Evolutionary conservation across 1,140 invertebrate genomes (phyloP).

Genomic region (Capitella teleta): DNA sequence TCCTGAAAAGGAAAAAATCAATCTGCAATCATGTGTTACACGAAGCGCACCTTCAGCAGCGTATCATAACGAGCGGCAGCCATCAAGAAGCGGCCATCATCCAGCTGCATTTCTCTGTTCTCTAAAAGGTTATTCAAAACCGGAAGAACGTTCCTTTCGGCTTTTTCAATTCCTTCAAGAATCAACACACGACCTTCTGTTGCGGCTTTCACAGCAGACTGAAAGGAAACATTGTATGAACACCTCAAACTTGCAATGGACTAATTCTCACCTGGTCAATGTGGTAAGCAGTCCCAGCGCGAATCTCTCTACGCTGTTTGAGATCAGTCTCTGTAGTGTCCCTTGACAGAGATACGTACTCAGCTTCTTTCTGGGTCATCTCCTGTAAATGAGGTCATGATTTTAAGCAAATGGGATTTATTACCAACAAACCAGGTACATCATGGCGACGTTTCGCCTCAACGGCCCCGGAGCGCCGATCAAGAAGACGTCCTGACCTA

Average conservation of each 20-base stretch:
- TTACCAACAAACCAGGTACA: conserved; percentile 49
- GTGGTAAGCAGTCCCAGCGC: conserved; percentile 73
- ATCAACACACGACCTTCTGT: conserved; percentile 75
- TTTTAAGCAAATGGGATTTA: not conserved
- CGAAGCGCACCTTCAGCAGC: conserved; percentile 57
- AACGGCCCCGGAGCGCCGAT: conserved; percentile 77
- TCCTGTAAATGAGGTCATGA: conserved; percentile 43
- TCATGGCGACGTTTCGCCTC: conserved; percentile 66
- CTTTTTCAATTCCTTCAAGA: conserved; percentile 95
- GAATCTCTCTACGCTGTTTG: conserved; percentile 88
- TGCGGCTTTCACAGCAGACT: conserved; percentile 84
- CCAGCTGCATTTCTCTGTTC: conserved; percentile 95
- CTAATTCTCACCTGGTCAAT: conserved; percentile 66
- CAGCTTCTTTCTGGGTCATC: conserved; percentile 74
- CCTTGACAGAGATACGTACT: conserved; percentile 83
- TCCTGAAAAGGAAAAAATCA: conserved; percentile 47
- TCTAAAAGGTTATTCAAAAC: conserved; percentile 97
- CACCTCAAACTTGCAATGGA: not conserved
- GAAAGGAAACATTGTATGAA: too few species aligned
- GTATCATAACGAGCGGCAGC: conserved; percentile 80
- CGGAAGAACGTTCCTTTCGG: conserved; percentile 90
- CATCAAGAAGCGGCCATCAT: conserved; percentile 89
- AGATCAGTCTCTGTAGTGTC: conserved; percentile 95
- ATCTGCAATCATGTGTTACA: not conserved
- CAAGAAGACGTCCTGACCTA: conserved; percentile 91